These are phyloP conservation scores for Rhorus exstirpatorius DNA, from an alignment of 2,888 invertebrate genomes.

Conservation along the genomic window DNA sequence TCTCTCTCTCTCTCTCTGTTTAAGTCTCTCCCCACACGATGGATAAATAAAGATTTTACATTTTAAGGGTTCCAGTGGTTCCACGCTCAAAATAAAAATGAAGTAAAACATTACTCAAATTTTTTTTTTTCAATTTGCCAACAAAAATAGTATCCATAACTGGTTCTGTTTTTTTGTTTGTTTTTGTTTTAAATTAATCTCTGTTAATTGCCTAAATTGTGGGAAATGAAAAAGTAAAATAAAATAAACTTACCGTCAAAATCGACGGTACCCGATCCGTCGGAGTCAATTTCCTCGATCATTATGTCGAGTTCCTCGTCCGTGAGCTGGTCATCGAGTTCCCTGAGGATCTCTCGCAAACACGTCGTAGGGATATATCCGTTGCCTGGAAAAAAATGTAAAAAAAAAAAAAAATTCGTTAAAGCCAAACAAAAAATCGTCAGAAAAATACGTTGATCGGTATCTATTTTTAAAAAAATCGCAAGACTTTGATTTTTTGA, in stretches of 20 bases:
- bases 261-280: conserved; percentile 99
- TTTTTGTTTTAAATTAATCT: too few relatives aligned
- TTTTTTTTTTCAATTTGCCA: too few relatives aligned
- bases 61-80: conserved; percentile 53
- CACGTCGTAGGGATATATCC: conserved; percentile 97
- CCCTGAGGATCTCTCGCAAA: conserved; percentile 97
- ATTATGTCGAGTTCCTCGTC: conserved; percentile 98
- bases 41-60: conserved; percentile 74
- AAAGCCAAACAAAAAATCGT: neutral
- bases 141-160: too few relatives aligned
- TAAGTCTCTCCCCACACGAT: too few relatives aligned
- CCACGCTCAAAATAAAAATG: neutral
- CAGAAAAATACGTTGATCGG: too few relatives aligned
- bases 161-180: too few relatives aligned
- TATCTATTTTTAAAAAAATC: too few relatives aligned
- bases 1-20: too few relatives aligned
- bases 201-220: too few relatives aligned
- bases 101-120: conserved; percentile 20
- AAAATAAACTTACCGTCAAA: conserved; percentile 93
- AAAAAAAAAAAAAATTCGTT: neutral
- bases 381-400: conserved; percentile 88
- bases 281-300: conserved; percentile 99
- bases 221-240: conserved; percentile 29
- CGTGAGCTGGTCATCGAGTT: conserved; percentile 98
- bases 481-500: too few relatives aligned